phyloP scores from a whole-genome alignment of 2,797 vertebrate species.

The Poecilia picta region DNA sequence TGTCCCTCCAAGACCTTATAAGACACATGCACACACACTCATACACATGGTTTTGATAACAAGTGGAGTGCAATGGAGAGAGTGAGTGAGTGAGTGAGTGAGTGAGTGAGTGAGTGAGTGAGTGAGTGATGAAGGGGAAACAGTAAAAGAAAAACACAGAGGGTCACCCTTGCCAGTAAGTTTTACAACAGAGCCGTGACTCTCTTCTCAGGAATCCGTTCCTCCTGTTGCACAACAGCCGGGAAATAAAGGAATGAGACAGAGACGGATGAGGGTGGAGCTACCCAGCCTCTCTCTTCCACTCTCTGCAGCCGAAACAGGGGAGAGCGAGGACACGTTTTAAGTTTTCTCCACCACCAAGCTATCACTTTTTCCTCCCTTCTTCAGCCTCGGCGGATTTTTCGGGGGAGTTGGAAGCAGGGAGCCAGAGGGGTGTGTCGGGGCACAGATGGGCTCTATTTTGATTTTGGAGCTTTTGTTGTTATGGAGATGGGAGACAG shows the following conservation, averaged over 20 bases:
- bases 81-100: constrained; percentile 69
- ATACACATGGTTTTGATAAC: constrained; percentile 87
- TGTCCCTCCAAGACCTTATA: constrained; percentile 73
- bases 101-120: constrained; percentile 71
- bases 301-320: constrained; percentile 31
- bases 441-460: constrained; percentile 72
- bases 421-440: constrained; percentile 62
- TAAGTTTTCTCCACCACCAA: constrained; percentile 42
- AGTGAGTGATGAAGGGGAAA: constrained; percentile 66
- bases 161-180: constrained; percentile 82
- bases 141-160: constrained; percentile 78
- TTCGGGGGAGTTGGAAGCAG: constrained; percentile 29
- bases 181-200: constrained; percentile 86
- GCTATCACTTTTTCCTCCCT: constrained; percentile 66
- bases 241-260: constrained; percentile 75
- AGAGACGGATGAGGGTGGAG: constrained; percentile 71
- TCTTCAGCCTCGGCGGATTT: constrained; percentile 32
- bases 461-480: constrained; percentile 72
- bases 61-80: constrained; percentile 62
- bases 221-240: constrained; percentile 82
- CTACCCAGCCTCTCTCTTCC: constrained; percentile 12
- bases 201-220: constrained; percentile 83
- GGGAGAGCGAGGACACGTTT: constrained; percentile 47
- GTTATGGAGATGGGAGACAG: constrained; percentile 68
- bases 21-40: constrained; percentile 47